A percentile compares a stretch with the other conserved stretches of the same genome.
These are phyloP conservation scores for Aphodius sticticus DNA, from an alignment of 2,888 invertebrate genomes.

Conservation along the genomic window DNA sequence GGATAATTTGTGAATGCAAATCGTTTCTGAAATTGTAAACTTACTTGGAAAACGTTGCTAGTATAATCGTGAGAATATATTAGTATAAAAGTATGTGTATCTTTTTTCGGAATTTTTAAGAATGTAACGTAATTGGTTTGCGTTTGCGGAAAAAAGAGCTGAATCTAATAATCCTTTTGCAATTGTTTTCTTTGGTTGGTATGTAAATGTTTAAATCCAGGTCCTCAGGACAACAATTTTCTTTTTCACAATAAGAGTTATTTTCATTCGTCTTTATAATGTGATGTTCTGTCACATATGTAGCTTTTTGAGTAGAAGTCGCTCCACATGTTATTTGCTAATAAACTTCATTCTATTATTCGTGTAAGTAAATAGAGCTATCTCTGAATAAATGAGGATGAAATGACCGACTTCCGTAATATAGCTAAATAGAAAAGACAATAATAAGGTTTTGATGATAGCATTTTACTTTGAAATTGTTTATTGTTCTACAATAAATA, in stretches of 20 bases:
- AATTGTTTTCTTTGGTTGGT: constrained; percentile 88
- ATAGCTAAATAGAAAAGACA: too few species aligned
- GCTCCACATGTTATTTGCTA: too few species aligned
- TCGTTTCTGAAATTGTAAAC: constrained; percentile 37
- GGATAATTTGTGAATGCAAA: neutral
- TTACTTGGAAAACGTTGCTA: constrained; percentile 82
- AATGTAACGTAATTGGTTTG: constrained; percentile 87
- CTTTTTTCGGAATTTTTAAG: constrained; percentile 66
- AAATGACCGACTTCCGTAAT: too few species aligned
- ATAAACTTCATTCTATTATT: neutral
- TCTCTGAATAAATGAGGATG: too few species aligned
- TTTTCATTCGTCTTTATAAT: neutral
- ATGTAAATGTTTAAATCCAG: constrained; percentile 82
- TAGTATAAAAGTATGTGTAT: constrained; percentile 81
- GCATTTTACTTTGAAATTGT: too few species aligned
- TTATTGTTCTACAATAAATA: too few species aligned
- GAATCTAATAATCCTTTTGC: constrained; percentile 95
- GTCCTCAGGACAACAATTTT: neutral
- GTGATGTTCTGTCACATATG: neutral
- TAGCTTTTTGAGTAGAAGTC: too few species aligned
- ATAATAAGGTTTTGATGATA: too few species aligned
- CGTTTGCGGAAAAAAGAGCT: constrained; percentile 87
- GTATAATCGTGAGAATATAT: constrained; percentile 75
- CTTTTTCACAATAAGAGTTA: neutral
- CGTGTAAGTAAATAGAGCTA: too few species aligned